phyloP scores from a whole-genome alignment of 2,888 invertebrate species.

The Geophilus truncorum region DNA sequence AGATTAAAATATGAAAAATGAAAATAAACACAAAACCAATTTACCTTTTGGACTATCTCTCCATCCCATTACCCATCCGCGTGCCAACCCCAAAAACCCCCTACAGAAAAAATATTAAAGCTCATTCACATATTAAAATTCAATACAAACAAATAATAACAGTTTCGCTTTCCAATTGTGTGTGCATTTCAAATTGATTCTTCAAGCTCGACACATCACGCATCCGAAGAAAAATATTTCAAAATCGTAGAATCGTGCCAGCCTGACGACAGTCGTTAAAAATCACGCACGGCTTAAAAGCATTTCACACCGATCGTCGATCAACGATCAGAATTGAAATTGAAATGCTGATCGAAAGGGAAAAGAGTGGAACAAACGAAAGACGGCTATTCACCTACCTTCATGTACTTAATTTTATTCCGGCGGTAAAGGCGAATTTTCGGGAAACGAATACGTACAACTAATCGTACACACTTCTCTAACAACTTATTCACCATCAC shows the following conservation, averaged over 20 bases:
- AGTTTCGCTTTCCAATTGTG: too few species aligned
- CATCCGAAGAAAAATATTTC: too few species aligned
- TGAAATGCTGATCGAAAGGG: too few species aligned
- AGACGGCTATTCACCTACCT: not conserved
- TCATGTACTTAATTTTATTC: constrained; percentile 29
- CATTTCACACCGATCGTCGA: too few species aligned
- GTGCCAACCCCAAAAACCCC: not conserved
- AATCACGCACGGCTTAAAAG: too few species aligned
- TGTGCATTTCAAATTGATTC: too few species aligned
- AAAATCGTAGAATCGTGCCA: too few species aligned
- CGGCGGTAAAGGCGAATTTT: not conserved
- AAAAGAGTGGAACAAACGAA: too few species aligned
- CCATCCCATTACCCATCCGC: not conserved
- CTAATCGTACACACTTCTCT: constrained; percentile 25
- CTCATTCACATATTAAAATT: not conserved
- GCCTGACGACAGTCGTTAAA: too few species aligned
- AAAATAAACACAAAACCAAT: not conserved
- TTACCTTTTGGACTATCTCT: not conserved
- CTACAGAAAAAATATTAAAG: not conserved
- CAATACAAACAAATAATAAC: too few species aligned
- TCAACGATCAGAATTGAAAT: too few species aligned
- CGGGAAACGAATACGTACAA: constrained; percentile 4
- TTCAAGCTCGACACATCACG: too few species aligned
- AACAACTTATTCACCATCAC: constrained; percentile 30
- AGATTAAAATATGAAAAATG: not conserved